Conservation (phyloP, 2,113 vertebrate genomes). For the Megalops atlanticus region DNA sequence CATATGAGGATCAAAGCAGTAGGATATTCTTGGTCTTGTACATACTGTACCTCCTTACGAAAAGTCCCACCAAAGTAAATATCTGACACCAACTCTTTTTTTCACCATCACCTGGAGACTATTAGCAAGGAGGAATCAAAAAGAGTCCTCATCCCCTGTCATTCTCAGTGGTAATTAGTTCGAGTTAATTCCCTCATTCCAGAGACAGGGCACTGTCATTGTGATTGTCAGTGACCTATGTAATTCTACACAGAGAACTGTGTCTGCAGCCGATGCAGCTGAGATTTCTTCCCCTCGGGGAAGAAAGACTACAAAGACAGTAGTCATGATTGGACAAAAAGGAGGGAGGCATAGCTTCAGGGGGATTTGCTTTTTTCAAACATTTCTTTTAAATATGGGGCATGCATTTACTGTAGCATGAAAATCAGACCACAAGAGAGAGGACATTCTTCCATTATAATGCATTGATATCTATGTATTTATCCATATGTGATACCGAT, state of each 20-base stretch:
- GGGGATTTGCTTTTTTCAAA: too few relatives aligned
- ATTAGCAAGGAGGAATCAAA: not conserved
- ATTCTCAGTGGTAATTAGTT: not conserved
- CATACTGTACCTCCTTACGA: too few relatives aligned
- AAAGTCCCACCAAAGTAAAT: too few relatives aligned
- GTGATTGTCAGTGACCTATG: constrained; percentile 10
- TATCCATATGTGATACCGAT: too few relatives aligned
- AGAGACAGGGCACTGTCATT: not conserved
- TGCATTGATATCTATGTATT: not conserved
- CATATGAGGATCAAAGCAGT: too few relatives aligned
- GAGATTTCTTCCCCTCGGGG: not conserved
- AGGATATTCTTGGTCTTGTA: too few relatives aligned
- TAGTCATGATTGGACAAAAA: constrained; percentile 18
- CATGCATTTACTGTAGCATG: not conserved
- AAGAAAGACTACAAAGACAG: not conserved
- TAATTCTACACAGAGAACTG: not conserved
- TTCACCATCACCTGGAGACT: not conserved
- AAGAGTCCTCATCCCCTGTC: not conserved
- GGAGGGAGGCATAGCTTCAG: constrained; percentile 16
- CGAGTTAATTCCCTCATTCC: not conserved
- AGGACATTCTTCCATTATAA: not conserved
- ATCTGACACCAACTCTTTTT: not conserved
- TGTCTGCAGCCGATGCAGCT: not conserved
- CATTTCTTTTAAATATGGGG: not conserved
- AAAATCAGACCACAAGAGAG: not conserved